Percentiles rank a stretch among this genome's conserved stretches.
phyloP scores from a whole-genome alignment of 64 coral and sea anemone species.

The Stylophora pistillata region DNA sequence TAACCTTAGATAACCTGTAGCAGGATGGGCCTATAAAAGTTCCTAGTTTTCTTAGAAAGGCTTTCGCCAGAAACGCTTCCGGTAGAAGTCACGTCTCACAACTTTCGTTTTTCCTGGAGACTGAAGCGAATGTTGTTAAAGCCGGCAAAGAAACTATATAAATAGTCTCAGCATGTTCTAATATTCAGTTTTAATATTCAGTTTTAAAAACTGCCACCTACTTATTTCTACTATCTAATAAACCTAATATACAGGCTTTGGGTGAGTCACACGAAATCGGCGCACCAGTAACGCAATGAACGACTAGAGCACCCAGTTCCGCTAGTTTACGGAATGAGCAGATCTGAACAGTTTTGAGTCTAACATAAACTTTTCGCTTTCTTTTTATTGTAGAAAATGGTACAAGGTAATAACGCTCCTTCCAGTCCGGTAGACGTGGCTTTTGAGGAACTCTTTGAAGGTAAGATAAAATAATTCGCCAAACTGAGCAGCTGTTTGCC shows the following conservation, averaged over 20 bases:
- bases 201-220: neutral
- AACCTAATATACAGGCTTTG: neutral
- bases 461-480: conserved; percentile 2
- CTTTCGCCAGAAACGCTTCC: conserved; percentile 9
- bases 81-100: conserved; percentile 17
- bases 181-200: neutral
- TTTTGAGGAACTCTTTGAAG: conserved; percentile 71
- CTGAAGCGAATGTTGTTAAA: neutral
- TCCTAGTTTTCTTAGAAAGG: conserved; percentile 34
- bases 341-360: neutral
- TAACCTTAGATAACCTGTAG: neutral
- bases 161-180: neutral
- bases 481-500: neutral
- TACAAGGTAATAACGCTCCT: neutral
- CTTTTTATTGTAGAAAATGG: neutral
- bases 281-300: conserved; percentile 19
- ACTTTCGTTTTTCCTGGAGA: neutral
- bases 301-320: neutral
- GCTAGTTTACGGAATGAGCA: neutral
- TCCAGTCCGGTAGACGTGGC: conserved; percentile 62
- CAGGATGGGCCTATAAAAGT: neutral
- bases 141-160: neutral
- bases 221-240: neutral
- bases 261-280: neutral
- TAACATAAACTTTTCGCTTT: neutral